These are phyloP conservation scores for Cryptomyrus ogoouensis DNA, from an alignment of 2,113 vertebrate genomes.

Conservation along the genomic window DNA sequence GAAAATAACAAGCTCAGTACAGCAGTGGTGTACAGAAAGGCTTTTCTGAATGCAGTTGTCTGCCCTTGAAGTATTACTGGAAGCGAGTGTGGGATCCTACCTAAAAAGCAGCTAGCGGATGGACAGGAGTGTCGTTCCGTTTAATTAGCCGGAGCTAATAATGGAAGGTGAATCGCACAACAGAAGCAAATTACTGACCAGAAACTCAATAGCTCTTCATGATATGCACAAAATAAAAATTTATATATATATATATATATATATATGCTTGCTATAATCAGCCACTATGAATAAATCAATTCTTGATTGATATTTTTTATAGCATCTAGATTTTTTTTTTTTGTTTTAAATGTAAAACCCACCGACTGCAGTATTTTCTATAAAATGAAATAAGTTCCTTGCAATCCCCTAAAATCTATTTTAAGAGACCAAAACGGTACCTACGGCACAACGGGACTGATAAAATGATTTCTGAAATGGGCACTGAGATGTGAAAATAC, in stretches of 20 bases:
- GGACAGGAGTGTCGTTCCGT: neutral
- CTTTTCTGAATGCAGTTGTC: neutral
- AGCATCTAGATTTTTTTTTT: neutral
- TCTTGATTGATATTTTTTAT: neutral
- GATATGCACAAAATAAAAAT: neutral
- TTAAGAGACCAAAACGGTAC: neutral
- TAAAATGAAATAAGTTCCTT: neutral
- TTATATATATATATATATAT: neutral
- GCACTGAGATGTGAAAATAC: neutral
- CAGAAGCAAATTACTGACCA: neutral
- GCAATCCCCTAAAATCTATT: neutral
- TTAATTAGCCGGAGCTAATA: neutral
- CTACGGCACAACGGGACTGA: neutral
- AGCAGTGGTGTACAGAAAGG: neutral
- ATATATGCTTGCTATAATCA: neutral
- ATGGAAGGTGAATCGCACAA: neutral
- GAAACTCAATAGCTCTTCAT: neutral
- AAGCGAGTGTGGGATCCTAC: neutral
- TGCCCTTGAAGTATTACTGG: neutral
- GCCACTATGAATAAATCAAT: neutral
- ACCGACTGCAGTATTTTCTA: neutral
- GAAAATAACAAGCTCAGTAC: neutral
- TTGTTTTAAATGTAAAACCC: neutral
- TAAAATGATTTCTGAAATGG: neutral
- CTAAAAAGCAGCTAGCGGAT: neutral